phyloP scores from a whole-genome alignment of 2,113 vertebrate species.

The Raja brachyura region DNA sequence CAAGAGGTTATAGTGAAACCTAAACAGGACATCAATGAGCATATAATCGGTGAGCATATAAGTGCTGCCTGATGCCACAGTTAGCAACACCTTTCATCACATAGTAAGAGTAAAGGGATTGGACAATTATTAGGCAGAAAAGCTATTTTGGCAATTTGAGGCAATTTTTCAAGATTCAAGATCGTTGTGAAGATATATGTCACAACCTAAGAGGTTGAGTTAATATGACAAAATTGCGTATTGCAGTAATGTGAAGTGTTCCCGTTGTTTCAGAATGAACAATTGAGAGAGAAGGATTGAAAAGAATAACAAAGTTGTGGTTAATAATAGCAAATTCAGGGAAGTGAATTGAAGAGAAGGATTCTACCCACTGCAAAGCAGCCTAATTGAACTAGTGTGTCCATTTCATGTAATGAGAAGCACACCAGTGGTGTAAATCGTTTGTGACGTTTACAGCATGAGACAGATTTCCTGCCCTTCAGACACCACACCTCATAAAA shows the following conservation, averaged over 20 bases:
- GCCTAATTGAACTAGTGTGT: neutral
- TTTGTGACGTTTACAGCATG: neutral
- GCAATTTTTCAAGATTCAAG: too few species aligned
- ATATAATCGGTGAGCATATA: too few species aligned
- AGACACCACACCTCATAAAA: neutral
- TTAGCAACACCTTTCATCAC: too few species aligned
- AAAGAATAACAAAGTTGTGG: neutral
- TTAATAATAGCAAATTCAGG: neutral
- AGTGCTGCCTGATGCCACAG: too few species aligned
- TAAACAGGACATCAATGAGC: too few species aligned
- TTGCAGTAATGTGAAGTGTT: neutral
- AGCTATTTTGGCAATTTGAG: too few species aligned
- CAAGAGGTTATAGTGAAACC: too few species aligned
- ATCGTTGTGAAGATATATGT: neutral
- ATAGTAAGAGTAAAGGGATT: too few species aligned
- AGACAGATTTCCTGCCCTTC: neutral
- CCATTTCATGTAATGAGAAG: neutral
- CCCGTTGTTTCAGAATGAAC: neutral
- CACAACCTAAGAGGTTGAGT: neutral
- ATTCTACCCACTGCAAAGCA: neutral
- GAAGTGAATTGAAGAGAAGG: neutral
- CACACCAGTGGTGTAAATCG: neutral
- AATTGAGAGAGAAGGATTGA: neutral
- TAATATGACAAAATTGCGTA: neutral
- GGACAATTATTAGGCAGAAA: too few species aligned